These are phyloP conservation scores for Porites lutea DNA, from an alignment of 64 coral and sea anemone species.

Conservation along the genomic window DNA sequence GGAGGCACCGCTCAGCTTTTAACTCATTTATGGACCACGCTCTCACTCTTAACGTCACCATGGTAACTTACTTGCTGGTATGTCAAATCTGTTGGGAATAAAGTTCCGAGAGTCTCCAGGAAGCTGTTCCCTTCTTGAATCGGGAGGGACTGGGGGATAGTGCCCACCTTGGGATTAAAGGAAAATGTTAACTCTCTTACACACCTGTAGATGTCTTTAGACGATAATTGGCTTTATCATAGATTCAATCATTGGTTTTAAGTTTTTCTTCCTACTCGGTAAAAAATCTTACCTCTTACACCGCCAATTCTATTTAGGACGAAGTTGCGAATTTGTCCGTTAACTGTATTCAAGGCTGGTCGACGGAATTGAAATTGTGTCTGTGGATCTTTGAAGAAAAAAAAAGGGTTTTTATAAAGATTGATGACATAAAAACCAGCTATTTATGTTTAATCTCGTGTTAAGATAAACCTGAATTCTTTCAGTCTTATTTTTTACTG, in stretches of 20 bases:
- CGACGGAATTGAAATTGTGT: background rate
- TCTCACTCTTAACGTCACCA: background rate
- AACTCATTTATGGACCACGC: background rate
- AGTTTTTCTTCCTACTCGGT: too few relatives aligned
- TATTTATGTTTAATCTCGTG: too few relatives aligned
- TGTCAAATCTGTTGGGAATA: slow-evolving; percentile 44
- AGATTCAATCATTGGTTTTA: too few relatives aligned
- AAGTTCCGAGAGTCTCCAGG: slow-evolving; percentile 18
- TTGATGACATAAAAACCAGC: too few relatives aligned
- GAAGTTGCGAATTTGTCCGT: slow-evolving; percentile 1
- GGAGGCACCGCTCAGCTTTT: background rate
- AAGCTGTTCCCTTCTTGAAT: background rate
- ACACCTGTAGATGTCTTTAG: too few relatives aligned
- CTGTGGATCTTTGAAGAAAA: background rate
- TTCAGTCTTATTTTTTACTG: too few relatives aligned
- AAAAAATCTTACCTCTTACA: background rate
- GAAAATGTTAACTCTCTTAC: too few relatives aligned
- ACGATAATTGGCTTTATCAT: too few relatives aligned
- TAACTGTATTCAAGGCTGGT: background rate
- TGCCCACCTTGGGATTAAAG: background rate
- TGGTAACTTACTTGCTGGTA: slow-evolving; percentile 42
- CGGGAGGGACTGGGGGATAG: slow-evolving; percentile 29
- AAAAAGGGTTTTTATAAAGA: background rate
- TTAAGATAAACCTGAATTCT: too few relatives aligned
- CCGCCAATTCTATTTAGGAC: background rate